phyloP scores from a whole-genome alignment of 2,888 invertebrate genomes.

The Lepidochrysops patricia region DNA sequence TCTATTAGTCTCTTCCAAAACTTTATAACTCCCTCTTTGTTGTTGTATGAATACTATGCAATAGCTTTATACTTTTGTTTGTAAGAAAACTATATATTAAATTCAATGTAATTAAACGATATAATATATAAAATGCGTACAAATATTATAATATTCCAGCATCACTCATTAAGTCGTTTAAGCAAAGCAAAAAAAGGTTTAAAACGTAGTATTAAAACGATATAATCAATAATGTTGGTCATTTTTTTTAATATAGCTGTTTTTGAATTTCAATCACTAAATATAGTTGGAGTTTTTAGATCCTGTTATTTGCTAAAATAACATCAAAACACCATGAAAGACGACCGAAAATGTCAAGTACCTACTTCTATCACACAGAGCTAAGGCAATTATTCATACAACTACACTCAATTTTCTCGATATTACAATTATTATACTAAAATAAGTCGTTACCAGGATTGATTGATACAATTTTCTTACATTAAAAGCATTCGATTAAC shows the following conservation, averaged over 20 bases:
- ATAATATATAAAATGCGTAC: background rate
- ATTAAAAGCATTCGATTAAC: constrained; percentile 7
- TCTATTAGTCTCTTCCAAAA: constrained; percentile 7
- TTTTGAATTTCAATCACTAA: no score
- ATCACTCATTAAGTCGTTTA: no score
- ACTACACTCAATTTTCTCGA: background rate
- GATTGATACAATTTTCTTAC: constrained; percentile 3
- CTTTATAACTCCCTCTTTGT: background rate
- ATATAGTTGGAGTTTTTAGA: background rate
- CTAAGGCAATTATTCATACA: background rate
- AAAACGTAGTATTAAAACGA: background rate
- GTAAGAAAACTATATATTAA: no score
- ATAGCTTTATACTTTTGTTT: background rate
- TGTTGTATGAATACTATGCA: background rate
- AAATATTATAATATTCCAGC: no score
- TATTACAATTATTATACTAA: background rate
- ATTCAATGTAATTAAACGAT: no score
- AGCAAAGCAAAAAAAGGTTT: no score
- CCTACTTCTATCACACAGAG: background rate
- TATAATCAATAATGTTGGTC: no score
- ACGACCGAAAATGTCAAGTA: background rate
- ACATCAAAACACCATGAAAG: background rate
- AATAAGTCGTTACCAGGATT: background rate
- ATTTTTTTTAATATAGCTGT: no score
- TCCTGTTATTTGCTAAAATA: background rate